Evolutionary conservation across 2,113 vertebrate species (phyloP).

Genomic region (Cathartes aura): DNA sequence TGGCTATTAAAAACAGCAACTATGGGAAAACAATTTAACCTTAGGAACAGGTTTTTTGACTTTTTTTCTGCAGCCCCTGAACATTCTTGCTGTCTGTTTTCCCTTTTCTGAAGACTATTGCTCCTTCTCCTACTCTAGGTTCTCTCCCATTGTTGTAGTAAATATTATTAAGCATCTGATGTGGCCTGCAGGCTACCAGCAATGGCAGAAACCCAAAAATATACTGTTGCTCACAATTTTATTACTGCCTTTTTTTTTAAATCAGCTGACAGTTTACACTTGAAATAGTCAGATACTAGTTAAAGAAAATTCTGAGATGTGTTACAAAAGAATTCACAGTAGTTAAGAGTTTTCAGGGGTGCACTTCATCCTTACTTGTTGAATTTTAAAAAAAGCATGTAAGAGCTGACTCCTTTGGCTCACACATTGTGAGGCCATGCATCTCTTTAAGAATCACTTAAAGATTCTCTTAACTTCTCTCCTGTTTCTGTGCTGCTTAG

Average conservation of each 20-base stretch:
- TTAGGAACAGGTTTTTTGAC: neutral
- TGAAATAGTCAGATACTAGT: neutral
- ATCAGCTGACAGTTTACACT: neutral
- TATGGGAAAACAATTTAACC: neutral
- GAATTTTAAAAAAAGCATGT: neutral
- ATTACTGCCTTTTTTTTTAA: neutral
- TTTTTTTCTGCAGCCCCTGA: neutral
- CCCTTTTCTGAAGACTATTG: neutral
- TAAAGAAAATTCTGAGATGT: neutral
- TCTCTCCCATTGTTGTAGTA: neutral
- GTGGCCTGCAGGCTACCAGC: neutral
- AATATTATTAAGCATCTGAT: neutral
- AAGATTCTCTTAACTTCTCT: neutral
- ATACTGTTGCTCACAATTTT: neutral
- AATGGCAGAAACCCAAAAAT: neutral
- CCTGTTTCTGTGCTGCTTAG: neutral
- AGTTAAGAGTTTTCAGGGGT: neutral
- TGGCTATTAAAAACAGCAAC: neutral
- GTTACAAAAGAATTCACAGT: neutral
- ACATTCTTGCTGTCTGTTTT: neutral
- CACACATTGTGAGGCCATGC: rapidly evolving
- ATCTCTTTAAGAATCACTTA: neutral
- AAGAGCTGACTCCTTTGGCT: neutral
- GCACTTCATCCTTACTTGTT: neutral
- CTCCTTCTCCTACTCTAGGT: neutral